These are phyloP conservation scores for Doryteuthis pealeii DNA, from an alignment of 1,140 invertebrate species.

Conservation along the genomic window DNA sequence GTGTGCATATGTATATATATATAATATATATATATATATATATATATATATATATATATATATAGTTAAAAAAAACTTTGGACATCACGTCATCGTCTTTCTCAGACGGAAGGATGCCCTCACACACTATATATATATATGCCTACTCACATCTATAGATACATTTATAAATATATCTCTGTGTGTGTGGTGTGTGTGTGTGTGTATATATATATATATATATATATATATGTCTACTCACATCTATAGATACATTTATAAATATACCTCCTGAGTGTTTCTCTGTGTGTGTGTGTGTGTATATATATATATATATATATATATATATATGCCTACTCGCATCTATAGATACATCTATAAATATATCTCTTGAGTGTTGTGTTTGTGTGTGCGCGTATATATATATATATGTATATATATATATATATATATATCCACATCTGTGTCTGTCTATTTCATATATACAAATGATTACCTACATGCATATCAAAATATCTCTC, in stretches of 20 bases:
- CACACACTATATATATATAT: not conserved
- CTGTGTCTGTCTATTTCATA: not conserved
- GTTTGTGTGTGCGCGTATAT: not conserved
- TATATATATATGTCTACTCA: not conserved
- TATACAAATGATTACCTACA: no score
- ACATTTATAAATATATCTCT: not conserved
- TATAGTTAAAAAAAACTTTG: no score
- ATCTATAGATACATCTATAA: not conserved
- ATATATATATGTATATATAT: not conserved
- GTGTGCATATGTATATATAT: not conserved
- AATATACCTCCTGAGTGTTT: not conserved
- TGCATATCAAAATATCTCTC: no score
- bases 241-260: not conserved
- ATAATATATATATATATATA: slow-evolving; percentile 1
- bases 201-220: not conserved
- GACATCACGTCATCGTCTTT: no score
- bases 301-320: slow-evolving; percentile 4
- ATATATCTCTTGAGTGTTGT: not conserved
- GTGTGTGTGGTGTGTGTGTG: no score
- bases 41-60: no score
- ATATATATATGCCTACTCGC: not conserved
- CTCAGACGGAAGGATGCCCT: no score
- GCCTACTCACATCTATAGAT: not conserved
- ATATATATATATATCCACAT: no score
- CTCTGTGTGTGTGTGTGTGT: not conserved